Evolutionary conservation across 2,113 vertebrate species (phyloP), one percentile per base, ranked within the genome.

Genomic region (Hemiscyllium ocellatum): DNA sequence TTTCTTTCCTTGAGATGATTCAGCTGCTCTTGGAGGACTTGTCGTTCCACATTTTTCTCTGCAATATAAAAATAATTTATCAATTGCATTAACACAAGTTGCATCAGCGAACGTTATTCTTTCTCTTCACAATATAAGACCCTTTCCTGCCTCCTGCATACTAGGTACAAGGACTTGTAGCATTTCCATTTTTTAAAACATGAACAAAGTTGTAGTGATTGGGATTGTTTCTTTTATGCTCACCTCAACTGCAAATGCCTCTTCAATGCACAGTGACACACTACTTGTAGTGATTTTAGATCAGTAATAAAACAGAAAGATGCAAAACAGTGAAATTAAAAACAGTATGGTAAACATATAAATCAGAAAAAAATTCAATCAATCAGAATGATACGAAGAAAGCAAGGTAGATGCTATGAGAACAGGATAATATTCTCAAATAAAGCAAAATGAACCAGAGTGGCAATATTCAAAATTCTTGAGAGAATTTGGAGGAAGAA

Each of bases 1-100:
- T 95, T 95, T 95, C 69, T 95, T 52, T 95, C 47, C 69, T 76
- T 95, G 47, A 95, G 94, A 76, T 61, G 94, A 72, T 72, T 95
- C 94, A 95, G 94, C 47, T 95, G 94, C 69, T 72, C 94, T 68
- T 95, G 68, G 72, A 95, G 94, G 13, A 95, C 42, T 95, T 47
- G 94, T 69, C 50, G 94, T 26, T 95, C 94, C 24, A 95, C 42
- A 20, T 95, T 52, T 72, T 95, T 95, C 42, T 95, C 94, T 95
- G 68, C 42, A 33, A 17, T 52, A 76, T 13, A 19, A 95, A 95
- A 95, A 95, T 33, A 19, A 76, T 72, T 95, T 72, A 76, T 4
- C 68, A 95, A 72, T 47, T 95, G 68, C 37, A 95, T 72, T 95
- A 76, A 33, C 52, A 29, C 50, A 95, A 91, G 52, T 91, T 37